Base-by-base conservation (phyloP, 1,140 invertebrate species). In the Drosophila sucinea region DNA sequence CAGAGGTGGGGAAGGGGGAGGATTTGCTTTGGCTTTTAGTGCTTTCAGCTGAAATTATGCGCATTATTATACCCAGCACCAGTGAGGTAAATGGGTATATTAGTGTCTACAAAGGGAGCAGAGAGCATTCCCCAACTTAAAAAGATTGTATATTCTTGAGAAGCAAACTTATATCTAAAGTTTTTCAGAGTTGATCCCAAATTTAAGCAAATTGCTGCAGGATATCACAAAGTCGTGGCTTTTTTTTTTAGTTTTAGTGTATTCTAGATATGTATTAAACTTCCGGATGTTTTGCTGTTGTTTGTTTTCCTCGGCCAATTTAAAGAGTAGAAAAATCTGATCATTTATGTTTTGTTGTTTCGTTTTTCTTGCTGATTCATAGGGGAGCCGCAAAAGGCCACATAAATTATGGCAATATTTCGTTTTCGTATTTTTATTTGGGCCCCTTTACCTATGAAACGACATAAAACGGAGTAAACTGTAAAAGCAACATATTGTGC, bases 41-140 rank as follows among this genome's bases (percentile, higher is more conserved):
- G 79, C 76, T 82, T 65, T 66, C 61, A 75, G 65, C 66, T 77
- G 51, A 76, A 87, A 86, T 87, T 83, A 87, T 87, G 83, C 83
- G 83, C 83, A 86, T 86, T 87, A 83, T 86, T 87, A 86, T 87
- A 67, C 67, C 61, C 33, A 57, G 58, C 62, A 57, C 51, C 35
- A 54, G 35, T 67, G 57, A 79, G 67, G 69, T 76, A 87, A 78
- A 78, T 76, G 79, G 73, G 47, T 67, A 67, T 82, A 86, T 82
- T 79, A 79, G 82, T 38, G 2, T 38, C 10, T 38, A 3, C 3
- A 11, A 38, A 38, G 10, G 1, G 2, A 17, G 17, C 17, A 17
- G 17, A 17, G 17, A 17, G 17, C 17, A 17, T 17, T 17, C 17
- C 17, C 17, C 17, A 17, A 17, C 17, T 17, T 17, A 17, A 17